Evolutionary conservation across 2,888 invertebrate species (phyloP).

Genomic region (Argyresthia albistria): DNA sequence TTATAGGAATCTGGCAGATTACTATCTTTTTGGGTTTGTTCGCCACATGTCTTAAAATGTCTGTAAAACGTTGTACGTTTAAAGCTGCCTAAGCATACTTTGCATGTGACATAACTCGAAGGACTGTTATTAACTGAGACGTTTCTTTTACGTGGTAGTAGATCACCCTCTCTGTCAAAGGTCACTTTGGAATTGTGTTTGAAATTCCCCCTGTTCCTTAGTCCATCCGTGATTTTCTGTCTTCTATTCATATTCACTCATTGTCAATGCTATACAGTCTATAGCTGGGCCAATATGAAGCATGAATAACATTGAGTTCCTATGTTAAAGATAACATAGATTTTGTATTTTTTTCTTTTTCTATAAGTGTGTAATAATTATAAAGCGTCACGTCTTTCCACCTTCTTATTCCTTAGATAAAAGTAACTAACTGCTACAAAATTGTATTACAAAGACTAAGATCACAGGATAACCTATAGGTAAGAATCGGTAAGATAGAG

Average conservation of each 20-base stretch:
- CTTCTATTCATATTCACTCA: constrained; percentile 7
- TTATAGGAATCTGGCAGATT: background rate
- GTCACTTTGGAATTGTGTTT: constrained; percentile 8
- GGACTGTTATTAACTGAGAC: background rate
- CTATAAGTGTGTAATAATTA: no score
- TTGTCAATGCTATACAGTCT: no score
- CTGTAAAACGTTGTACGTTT: constrained; percentile 9
- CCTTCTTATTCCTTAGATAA: no score
- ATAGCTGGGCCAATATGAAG: no score
- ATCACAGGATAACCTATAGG: no score
- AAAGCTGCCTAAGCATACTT: constrained; percentile 9
- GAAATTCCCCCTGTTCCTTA: constrained; percentile 9
- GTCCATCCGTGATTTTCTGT: constrained; percentile 7
- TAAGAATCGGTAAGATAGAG: no score
- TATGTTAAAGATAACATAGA: no score
- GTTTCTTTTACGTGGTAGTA: constrained; percentile 5
- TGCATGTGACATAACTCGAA: constrained; percentile 5
- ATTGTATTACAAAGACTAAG: no score
- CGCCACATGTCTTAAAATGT: constrained; percentile 9
- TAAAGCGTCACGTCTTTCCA: no score
- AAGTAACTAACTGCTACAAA: no score
- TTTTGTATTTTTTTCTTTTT: no score
- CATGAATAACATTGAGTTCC: no score
- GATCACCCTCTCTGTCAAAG: constrained; percentile 2
- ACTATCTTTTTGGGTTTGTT: background rate